Evolutionary conservation across 2,888 invertebrate species (phyloP).

Genomic region (Caenorhabditis wallacei): DNA sequence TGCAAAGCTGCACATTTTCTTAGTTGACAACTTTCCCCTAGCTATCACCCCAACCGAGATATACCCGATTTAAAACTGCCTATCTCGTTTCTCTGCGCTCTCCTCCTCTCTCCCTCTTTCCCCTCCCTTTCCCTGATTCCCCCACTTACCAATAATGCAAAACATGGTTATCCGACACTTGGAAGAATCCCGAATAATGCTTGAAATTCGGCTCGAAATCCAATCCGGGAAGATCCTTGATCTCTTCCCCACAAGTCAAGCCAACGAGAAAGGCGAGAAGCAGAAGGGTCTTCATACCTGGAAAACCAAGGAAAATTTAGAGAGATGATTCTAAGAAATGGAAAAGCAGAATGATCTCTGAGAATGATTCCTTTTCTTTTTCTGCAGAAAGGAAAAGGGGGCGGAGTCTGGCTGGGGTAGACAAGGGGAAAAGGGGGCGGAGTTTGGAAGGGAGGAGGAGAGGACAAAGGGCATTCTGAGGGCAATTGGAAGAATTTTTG

Average conservation of each 20-base stretch:
- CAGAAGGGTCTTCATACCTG: slow-evolving; percentile 58
- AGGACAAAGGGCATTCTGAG: slow-evolving; percentile 32
- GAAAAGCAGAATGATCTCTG: slow-evolving; percentile 18
- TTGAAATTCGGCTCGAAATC: slow-evolving; percentile 79
- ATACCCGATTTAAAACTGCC: background rate
- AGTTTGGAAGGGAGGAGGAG: background rate
- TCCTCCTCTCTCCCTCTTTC: no score
- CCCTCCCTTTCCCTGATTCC: background rate
- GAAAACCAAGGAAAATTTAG: background rate
- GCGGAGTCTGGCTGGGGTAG: background rate
- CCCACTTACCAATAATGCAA: slow-evolving; percentile 84
- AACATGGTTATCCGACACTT: slow-evolving; percentile 83
- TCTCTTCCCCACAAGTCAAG: slow-evolving; percentile 71
- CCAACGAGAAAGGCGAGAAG: slow-evolving; percentile 38
- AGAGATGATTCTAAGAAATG: background rate
- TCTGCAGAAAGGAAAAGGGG: slow-evolving; percentile 24
- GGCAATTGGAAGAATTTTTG: background rate
- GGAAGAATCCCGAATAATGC: slow-evolving; percentile 82
- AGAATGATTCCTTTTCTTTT: background rate
- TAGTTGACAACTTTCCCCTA: no score
- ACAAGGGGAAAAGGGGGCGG: slow-evolving; percentile 20
- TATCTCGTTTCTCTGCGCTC: background rate
- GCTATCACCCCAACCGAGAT: no score
- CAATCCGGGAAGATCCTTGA: slow-evolving; percentile 78
- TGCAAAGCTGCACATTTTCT: no score